Base-by-base conservation (phyloP, 2,113 vertebrate species). In the Engraulis encrasicolus region DNA sequence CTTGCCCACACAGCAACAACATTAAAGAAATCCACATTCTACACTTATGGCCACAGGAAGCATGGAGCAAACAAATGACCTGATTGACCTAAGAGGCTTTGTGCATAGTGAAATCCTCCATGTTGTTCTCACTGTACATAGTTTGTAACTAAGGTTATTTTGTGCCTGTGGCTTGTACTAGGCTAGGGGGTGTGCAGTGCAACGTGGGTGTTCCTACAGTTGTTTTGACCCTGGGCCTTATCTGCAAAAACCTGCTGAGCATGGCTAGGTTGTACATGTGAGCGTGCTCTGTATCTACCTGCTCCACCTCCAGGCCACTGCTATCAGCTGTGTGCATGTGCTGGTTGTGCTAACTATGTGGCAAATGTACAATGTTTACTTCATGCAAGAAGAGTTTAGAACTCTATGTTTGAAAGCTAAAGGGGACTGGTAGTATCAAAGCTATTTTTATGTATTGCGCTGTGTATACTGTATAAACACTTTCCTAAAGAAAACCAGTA, bases 211-310 rank as follows among this genome's bases (percentile, higher is more conserved):
- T 17, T 34, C 66, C 31, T 34, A 19, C 66, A 36, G 66, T 27
- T 34, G 66, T 36, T n/a, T 74, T 74, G 66, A 74, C 66, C 66
- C 66, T 74, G 27, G 15, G 66, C 27, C 27, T 74, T 74, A 74
- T 74, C 66, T 74, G 66, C 66, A 34, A 31, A 74, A 74, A 34
- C 66, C 18, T 27, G 31, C 66, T 74, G 27, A 74, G 34, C 0
- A 74, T 36, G 66, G 66, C 34, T 6, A n/a, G 31, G 27, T 27
- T 74, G 66, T 34, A 31, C 66, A 34, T 74, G 31, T 34, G 27
- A 74, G 66, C 66, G n/a, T n/a, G n/a, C n/a, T n/a, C n/a, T 27
- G 23, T 74, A 74, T 74, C 66, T 74, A n/a, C n/a, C 31, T 36
- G 66, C 15, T 66, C 1, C 34, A 74, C 66, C 66, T 74, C 27